Conservation (phyloP, 1,140 invertebrate genomes). For the Euglossa dilemma region DNA sequence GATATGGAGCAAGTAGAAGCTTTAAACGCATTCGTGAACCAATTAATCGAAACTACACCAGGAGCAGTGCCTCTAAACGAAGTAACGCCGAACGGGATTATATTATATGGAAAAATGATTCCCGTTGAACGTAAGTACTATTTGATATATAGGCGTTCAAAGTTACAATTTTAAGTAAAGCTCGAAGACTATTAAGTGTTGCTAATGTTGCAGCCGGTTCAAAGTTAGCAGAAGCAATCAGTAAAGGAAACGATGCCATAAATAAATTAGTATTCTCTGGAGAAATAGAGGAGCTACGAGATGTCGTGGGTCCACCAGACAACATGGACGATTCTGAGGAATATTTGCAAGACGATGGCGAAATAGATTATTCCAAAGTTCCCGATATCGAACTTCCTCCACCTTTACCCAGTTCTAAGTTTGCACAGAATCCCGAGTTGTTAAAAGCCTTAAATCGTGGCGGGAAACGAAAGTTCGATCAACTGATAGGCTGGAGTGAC, state of each 20-base stretch:
- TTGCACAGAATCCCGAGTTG: conserved; percentile 80
- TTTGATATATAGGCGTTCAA: conserved; percentile 4
- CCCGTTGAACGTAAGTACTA: conserved; percentile 86
- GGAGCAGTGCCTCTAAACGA: conserved; percentile 87
- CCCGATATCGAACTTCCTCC: conserved; percentile 78
- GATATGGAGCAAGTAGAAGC: conserved; percentile 82
- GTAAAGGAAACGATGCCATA: conserved; percentile 88
- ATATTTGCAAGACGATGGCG: conserved; percentile 81
- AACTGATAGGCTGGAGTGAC: conserved; percentile 79
- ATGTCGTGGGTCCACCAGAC: conserved; percentile 86
- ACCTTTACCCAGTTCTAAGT: conserved; percentile 80
- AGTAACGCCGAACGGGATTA: conserved; percentile 89
- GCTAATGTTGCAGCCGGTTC: conserved; percentile 85
- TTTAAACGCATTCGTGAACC: conserved; percentile 86
- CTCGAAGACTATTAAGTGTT: not conserved
- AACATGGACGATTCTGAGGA: conserved; percentile 85
- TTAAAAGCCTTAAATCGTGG: conserved; percentile 78
- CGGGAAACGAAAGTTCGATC: conserved; percentile 80
- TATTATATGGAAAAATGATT: conserved; percentile 91
- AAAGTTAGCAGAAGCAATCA: conserved; percentile 88
- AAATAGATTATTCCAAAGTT: conserved; percentile 78
- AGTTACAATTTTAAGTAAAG: conserved; percentile 3
- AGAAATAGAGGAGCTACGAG: conserved; percentile 89
- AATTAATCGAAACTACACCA: conserved; percentile 88
- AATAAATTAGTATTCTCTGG: conserved; percentile 90